Conservation (phyloP, 2,797 vertebrate genomes). For the Petrocephalus schoutedeni region DNA sequence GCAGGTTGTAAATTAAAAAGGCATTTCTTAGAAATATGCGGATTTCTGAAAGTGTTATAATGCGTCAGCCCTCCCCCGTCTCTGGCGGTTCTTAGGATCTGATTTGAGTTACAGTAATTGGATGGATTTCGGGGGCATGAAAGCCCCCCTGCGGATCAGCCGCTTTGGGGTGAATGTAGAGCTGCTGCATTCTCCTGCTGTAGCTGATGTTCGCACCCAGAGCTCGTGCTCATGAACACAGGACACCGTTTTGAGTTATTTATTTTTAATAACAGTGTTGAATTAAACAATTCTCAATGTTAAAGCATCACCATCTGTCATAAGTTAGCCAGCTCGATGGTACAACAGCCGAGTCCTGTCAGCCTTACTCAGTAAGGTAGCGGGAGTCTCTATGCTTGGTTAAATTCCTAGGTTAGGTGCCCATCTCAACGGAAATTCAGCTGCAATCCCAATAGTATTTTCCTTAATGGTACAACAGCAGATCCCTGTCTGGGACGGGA, state of each 20-base stretch:
- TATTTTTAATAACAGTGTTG: background rate
- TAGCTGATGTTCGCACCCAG: background rate
- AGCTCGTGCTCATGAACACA: background rate
- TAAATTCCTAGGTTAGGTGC: background rate
- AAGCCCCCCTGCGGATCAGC: background rate
- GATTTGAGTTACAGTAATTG: slow-evolving; percentile 4
- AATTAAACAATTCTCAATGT: background rate
- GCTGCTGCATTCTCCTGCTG: background rate
- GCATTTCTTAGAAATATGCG: background rate
- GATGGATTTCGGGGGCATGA: background rate
- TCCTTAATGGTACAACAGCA: background rate
- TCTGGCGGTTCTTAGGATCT: background rate
- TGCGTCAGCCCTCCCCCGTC: background rate
- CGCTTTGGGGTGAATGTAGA: background rate
- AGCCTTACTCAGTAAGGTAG: background rate
- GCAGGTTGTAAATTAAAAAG: background rate
- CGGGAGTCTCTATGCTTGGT: background rate
- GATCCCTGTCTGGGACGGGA: background rate
- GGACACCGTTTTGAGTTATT: background rate
- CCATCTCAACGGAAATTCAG: background rate
- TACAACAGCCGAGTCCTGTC: background rate
- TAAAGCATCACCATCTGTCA: background rate
- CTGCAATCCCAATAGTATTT: background rate
- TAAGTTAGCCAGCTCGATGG: background rate
- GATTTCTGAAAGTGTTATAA: background rate